Conservation (phyloP, 2,888 invertebrate genomes). For the Aleiodes alternator region DNA sequence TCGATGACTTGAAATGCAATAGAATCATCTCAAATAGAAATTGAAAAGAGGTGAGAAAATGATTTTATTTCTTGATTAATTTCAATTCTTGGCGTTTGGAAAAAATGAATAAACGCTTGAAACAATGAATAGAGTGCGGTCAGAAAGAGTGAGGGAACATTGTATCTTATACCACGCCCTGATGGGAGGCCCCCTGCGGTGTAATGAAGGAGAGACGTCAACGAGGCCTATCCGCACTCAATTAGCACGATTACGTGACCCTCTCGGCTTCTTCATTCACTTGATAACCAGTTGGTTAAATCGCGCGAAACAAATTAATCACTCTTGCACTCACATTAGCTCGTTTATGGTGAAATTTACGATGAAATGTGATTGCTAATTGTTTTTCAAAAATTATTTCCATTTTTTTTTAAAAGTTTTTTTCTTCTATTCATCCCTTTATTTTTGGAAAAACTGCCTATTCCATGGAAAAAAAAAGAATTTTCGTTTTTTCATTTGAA, state of each 20-base stretch:
- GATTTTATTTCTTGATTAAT: too few relatives aligned
- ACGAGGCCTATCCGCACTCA: conserved; percentile 74
- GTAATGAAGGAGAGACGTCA: conserved; percentile 73
- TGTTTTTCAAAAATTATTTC: too few relatives aligned
- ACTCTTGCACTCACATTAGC: neutral
- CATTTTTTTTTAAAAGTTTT: too few relatives aligned
- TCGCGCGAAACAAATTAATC: conserved; percentile 26
- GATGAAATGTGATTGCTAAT: neutral
- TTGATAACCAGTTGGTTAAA: conserved; percentile 29
- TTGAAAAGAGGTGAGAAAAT: too few relatives aligned
- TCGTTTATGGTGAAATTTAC: neutral
- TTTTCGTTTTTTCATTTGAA: neutral
- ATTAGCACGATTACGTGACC: conserved; percentile 70
- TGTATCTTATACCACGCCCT: conserved; percentile 36
- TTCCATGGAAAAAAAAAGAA: too few relatives aligned
- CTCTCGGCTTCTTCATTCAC: conserved; percentile 52
- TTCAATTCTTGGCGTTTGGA: too few relatives aligned
- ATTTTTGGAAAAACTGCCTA: neutral
- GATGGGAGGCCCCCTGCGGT: conserved; percentile 54
- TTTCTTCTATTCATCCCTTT: too few relatives aligned
- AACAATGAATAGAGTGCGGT: conserved; percentile 56
- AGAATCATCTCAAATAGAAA: too few relatives aligned
- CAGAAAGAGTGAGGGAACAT: conserved; percentile 33
- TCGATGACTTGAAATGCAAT: too few relatives aligned
- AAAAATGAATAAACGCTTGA: neutral